Percentiles rank a stretch among this genome's conserved stretches.
phyloP scores from a whole-genome alignment of 2,113 vertebrate genomes.

The Dasyurus viverrinus region DNA sequence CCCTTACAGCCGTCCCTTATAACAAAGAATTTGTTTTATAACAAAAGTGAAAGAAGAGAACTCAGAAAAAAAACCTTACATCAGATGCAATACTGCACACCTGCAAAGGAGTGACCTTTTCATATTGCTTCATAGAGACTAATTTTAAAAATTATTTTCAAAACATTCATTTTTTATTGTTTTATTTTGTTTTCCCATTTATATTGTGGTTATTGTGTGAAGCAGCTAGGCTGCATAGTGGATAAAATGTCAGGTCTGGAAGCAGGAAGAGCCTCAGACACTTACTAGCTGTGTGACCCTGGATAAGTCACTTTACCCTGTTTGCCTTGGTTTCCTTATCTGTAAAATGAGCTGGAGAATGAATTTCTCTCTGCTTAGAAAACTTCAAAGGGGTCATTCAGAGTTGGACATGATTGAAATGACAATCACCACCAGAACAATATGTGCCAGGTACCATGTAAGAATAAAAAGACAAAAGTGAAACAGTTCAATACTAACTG shows the following conservation, averaged over 20 bases:
- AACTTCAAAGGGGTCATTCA: not conserved
- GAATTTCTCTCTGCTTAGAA: no score
- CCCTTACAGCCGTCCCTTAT: not conserved
- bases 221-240: not conserved
- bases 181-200: not conserved
- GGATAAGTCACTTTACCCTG: no score
- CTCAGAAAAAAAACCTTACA: not conserved
- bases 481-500: not conserved
- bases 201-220: not conserved
- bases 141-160: not conserved
- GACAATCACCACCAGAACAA: not conserved
- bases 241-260: not conserved
- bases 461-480: not conserved
- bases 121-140: not conserved
- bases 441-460: not conserved
- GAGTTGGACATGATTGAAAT: not conserved
- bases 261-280: no score
- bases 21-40: not conserved
- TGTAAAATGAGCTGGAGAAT: no score
- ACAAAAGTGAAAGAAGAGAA: not conserved
- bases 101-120: not conserved
- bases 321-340: no score
- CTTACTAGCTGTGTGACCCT: no score
- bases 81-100: not conserved
- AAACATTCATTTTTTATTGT: not conserved